phyloP scores from a whole-genome alignment of 1,140 invertebrate genomes.

The Probaryconus sp. region DNA sequence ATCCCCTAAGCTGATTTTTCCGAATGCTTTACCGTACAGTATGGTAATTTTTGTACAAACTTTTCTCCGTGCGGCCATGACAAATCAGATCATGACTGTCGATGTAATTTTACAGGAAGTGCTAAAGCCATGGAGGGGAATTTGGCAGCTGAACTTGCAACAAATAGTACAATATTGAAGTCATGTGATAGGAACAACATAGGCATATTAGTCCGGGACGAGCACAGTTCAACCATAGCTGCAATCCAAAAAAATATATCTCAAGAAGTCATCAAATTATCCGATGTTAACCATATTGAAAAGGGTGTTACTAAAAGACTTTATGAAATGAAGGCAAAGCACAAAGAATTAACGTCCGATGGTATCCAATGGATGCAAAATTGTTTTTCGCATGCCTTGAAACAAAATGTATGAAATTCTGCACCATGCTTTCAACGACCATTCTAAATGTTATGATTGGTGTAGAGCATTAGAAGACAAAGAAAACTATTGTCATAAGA shows the following conservation, averaged over 20 bases:
- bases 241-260: slow-evolving; percentile 3
- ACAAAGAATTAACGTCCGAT: not conserved
- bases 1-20: too few species aligned
- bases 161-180: not conserved
- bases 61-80: too few species aligned
- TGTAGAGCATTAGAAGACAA: not conserved
- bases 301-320: slow-evolving; percentile 28
- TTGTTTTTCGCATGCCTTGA: slow-evolving; percentile 17
- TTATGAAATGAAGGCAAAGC: slow-evolving; percentile 5
- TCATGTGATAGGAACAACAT: not conserved
- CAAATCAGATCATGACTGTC: slow-evolving; percentile 26
- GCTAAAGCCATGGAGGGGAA: not conserved
- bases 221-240: slow-evolving; percentile 34
- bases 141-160: not conserved
- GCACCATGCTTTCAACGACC: slow-evolving; percentile 15
- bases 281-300: slow-evolving; percentile 1
- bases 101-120: slow-evolving; percentile 23
- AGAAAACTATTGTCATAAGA: slow-evolving; percentile 13
- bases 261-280: slow-evolving; percentile 32
- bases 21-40: too few species aligned
- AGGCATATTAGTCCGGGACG: slow-evolving; percentile 34
- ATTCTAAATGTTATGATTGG: slow-evolving; percentile 18
- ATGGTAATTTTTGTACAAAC: too few species aligned
- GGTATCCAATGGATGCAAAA: slow-evolving; percentile 1
- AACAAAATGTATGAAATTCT: slow-evolving; percentile 35